Percentiles rank a stretch among this genome's conserved stretches.
phyloP scores from a whole-genome alignment of 1,140 invertebrate species.

The Listronotus bonariensis region DNA sequence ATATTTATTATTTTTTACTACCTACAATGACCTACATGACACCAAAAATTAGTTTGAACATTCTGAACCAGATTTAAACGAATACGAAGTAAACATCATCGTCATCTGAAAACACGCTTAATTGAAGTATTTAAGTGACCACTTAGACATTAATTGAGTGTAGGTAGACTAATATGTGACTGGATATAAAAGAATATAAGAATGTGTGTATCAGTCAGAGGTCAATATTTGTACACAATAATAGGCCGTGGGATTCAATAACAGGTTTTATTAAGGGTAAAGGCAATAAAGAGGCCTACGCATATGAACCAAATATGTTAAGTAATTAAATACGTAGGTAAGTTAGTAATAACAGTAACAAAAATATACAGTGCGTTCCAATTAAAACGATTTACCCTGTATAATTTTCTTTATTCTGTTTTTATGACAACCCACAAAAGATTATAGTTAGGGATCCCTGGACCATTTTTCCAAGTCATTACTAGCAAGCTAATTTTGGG shows the following conservation, averaged over 20 bases:
- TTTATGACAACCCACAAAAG: too few relatives aligned
- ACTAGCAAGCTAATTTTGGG: too few relatives aligned
- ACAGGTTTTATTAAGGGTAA: slow-evolving; percentile 8
- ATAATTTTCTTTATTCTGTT: too few relatives aligned
- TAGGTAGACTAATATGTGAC: slow-evolving; percentile 31
- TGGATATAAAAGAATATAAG: slow-evolving; percentile 25
- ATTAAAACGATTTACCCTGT: too few relatives aligned
- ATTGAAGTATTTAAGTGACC: slow-evolving; percentile 31
- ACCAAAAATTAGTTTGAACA: too few relatives aligned
- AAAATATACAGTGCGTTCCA: too few relatives aligned
- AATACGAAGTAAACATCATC: slow-evolving; percentile 17
- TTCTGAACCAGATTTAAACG: slow-evolving; percentile 29
- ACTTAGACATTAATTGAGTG: slow-evolving; percentile 33
- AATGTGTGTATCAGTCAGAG: slow-evolving; percentile 40
- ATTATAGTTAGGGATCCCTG: too few relatives aligned
- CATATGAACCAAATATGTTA: neutral
- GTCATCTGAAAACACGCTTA: slow-evolving; percentile 24
- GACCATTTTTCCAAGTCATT: too few relatives aligned
- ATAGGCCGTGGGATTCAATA: slow-evolving; percentile 26
- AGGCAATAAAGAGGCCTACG: slow-evolving; percentile 9
- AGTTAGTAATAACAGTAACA: neutral
- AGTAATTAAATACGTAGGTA: neutral
- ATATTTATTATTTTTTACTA: too few relatives aligned
- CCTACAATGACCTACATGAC: too few relatives aligned
- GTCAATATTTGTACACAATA: slow-evolving; percentile 39